Evolutionary conservation across 2,113 vertebrate genomes (phyloP), one percentile per base, ranked within the genome.

Genomic region (Malurus alboscapulatus): DNA sequence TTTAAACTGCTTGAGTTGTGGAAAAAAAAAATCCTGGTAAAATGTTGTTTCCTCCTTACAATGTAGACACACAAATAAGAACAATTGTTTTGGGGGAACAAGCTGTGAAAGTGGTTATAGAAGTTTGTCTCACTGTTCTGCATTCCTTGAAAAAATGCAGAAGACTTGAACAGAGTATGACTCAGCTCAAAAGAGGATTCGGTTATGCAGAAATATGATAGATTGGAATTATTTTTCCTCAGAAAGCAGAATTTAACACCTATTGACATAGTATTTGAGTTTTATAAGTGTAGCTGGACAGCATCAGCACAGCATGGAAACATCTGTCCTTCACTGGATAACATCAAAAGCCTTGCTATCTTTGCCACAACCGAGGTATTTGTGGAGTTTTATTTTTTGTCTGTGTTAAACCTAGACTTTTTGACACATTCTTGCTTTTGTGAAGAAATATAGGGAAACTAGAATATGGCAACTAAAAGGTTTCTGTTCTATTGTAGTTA

Each of bases 121-220:
- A 97, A 87, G 90, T 93, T 50, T 72, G 75, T 62, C 80, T 98
- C 48, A 71, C 86, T 66, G 58, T 84, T 72, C 96, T 96, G 0
- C 42, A 50, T 32, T 97, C 96, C 76, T 96, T 98, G 95, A 96
- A 96, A 91, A 96, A 95, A 42, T 98, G 84, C 95, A 97, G 54
- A 88, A 92, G 74, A 81, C 88, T 32, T 98, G 97, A 98, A 54
- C 75, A 72, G 96, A 97, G 55, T 98, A 98, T 45, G 94, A 45
- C 68, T 75, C 92, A 57, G 91, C 95, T 79, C 97, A 98, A 78
- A 96, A 98, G 84, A 95, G 84, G 84, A 97, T 98, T 94, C 80
- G 62, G 63, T 86, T 69, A 50, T 98, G 98, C 88, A 90, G 87
- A 80, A 90, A 93, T 85, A 16, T 85, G 96, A 97, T 98, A 51